Base-by-base conservation (phyloP, 2,113 vertebrate species). In the Leiothrix lutea region DNA sequence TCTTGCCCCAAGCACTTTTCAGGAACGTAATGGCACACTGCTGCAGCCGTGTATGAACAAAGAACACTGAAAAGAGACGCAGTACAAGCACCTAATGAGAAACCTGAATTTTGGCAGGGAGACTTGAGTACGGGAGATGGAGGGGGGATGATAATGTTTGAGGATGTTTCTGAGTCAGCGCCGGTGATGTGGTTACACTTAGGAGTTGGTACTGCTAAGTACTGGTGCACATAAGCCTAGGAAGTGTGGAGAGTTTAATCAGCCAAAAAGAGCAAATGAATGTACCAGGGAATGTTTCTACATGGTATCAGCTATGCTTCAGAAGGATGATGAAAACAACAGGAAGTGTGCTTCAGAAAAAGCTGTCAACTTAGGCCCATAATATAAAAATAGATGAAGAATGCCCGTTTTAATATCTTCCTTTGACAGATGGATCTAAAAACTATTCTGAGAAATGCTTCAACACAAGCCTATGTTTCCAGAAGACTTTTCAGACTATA, bases 371-470 rank as follows among this genome's bases (percentile, higher is more conserved):
- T 67, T 60, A 62, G 11, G 47, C 15, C 35, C 25, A 29, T 56
- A 50, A 62, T 45, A 62, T 40, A 73, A 15, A 73, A 56, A 77
- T 35, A 73, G 31, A 79, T 53, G 64, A 65, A 85, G n/a, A 80
- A 82, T 1, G 4, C 29, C 45, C 1, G 0, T 74, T 80, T 88
- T 58, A 80, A 9, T 73, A 77, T 58, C 66, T 84, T 87, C 16
- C n/a, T 86, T 84, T 57, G n/a, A 67, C 88, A 94, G 36, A 70
- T 44, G 53, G 50, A 64, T 42, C 28, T 82, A 69, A 77, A 71
- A 92, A 88, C 60, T 89, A 31, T 86, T 81, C 61, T 88, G 53
- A 95, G 57, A 90, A 96, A 85, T 82, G 18, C 36, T 71, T 38
- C 33, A 64, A 31, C 36, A 74, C 14, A 51, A 71, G n/a, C 10